Evolutionary conservation across 2,797 vertebrate genomes (phyloP), one percentile per base, ranked within the genome.

Genomic region (Mus spretus): DNA sequence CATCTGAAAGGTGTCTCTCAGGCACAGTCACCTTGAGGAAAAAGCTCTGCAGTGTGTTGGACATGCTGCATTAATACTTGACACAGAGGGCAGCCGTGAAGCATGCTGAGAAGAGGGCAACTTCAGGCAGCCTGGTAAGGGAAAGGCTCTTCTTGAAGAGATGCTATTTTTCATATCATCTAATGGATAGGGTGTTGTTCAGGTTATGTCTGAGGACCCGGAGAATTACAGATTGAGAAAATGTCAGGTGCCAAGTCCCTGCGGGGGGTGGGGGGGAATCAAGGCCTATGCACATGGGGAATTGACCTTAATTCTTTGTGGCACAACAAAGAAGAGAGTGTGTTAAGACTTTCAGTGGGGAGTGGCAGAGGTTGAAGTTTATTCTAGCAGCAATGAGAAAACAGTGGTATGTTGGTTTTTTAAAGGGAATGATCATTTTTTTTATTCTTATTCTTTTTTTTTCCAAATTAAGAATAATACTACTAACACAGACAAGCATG

Each of bases 381-480:
- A 70, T 77, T 91, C 3, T 47, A 75, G 8, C 14, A 88, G 1
- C 3, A 50, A 24, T 3, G 15, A 47, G 19, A 77, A 90, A 79
- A 1, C 6, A 84, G 3, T 65, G 47, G 67, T 70, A 34, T 11
- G 9, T 14, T 91, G 24, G 75, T 61, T 22, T 31, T 13, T 44
- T 31, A 0, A 22, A 50, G 2, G 28, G 37, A 75, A 97, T 97
- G 96, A 98, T 98, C 98, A 98, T 98, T 98, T 34, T 19, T 34
- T 26, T 26, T 65, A 44, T 44, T 44, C 44, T 44, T 44, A 44
- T 11, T 17, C 9, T 53, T 37, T 8, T 98, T 98, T 98, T 98
- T 98, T 98, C 97, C 97, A 98, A 97, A 97, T 98, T 98, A 97
- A 97, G 98, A 98, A 93, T 96, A 97, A 96, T 87, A 97, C 97